phyloP scores from a whole-genome alignment of 2,797 vertebrate species.

The Myripristis jacobus region DNA sequence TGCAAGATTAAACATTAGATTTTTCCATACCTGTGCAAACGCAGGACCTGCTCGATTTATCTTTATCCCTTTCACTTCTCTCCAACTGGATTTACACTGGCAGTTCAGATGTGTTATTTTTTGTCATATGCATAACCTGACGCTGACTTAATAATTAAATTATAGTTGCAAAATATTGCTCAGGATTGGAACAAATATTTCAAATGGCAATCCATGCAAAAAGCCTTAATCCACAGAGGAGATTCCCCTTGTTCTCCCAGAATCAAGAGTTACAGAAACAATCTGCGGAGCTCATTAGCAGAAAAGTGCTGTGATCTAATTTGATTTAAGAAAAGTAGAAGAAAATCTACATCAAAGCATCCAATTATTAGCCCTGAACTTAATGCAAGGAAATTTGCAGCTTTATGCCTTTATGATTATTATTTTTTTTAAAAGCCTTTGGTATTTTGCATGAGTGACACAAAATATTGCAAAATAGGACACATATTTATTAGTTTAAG shows the following conservation, averaged over 20 bases:
- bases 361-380: neutral
- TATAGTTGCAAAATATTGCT: too few relatives aligned
- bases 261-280: slow-evolving; percentile 1
- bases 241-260: slow-evolving; percentile 16
- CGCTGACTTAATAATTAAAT: too few relatives aligned
- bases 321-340: too few relatives aligned
- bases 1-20: neutral
- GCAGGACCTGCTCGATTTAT: neutral
- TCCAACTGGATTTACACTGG: slow-evolving; percentile 25
- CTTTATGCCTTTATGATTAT: too few relatives aligned
- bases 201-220: too few relatives aligned
- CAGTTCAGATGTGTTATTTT: too few relatives aligned
- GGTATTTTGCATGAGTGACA: neutral
- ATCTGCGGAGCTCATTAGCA: neutral
- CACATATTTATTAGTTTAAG: neutral
- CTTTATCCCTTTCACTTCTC: neutral
- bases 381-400: neutral
- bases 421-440: too few relatives aligned
- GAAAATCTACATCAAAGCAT: neutral
- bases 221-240: too few relatives aligned
- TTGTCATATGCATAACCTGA: too few relatives aligned
- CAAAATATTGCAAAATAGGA: neutral
- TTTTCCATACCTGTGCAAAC: neutral
- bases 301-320: neutral
- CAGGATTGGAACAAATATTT: too few relatives aligned